Evolutionary conservation across 2,797 vertebrate genomes (phyloP), one percentile per base, ranked within the genome.

Genomic region (Crypturellus tataupa): DNA sequence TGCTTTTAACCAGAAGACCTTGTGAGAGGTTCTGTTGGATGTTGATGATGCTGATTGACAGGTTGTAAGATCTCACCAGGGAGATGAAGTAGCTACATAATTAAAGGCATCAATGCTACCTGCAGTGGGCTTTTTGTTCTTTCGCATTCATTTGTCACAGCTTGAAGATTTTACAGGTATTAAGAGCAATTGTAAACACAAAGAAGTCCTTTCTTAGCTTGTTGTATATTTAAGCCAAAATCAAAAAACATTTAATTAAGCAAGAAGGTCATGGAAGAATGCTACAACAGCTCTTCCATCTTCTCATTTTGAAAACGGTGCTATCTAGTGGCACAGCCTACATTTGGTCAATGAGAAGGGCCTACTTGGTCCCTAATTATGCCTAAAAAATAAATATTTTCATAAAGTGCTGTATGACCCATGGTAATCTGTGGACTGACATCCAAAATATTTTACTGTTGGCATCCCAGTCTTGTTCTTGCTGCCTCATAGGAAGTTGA

Each of bases 161-260:
- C 69, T 64, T 88, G 84, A 83, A 90, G 68, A 42, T 46, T 95
- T 88, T 44, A 59, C 75, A 71, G 31, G 35, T 80, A 90, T 72
- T 83, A 72, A 79, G 80, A 10, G 5, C 12, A n/a, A 29, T 72
- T 27, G 40, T 73, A 91, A 88, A 86, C 72, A 56, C 49, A 37
- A 84, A 55, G 18, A 92, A 87, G 44, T 86, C 46, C 15, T 58
- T 21, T 58, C 23, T 62, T 72, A 60, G 37, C 37, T 39, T 39
- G 37, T 39, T 39, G 37, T 39, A 39, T 39, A 39, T 39, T 39
- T 39, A 39, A 39, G 37, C 37, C 37, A 39, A 39, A 39, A 39
- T 39, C 37, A 39, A 39, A 39, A 39, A 39, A 39, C 37, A 39
- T 39, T 39, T 39, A 39, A 39, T 39, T 8, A 39, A 39, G 37